Base-by-base conservation (phyloP, 2,797 vertebrate species). In the Calcarius lapponicus region DNA sequence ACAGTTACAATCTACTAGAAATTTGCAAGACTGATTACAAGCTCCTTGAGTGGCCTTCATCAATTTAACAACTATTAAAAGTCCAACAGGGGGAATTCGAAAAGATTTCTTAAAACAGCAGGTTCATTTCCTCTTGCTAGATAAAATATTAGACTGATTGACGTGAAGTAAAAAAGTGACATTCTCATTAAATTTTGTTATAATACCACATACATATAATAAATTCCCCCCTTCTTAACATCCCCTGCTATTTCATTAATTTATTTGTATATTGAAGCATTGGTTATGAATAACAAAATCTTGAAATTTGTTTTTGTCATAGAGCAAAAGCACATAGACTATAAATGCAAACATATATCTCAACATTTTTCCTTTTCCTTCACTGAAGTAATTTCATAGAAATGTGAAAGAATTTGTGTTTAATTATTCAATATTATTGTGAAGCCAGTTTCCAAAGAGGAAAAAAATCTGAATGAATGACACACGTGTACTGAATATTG, bases 21-120 rank as follows among this genome's bases (percentile, higher is more conserved):
- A 84, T 70, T 73, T 95, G 57, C 40, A 89, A 82, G 67, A 88
- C 71, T 88, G 83, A 94, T 95, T 93, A n/a, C 56, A 90, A 84
- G 26, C 21, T 86, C 57, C 69, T 95, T 94, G 32, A 90, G 32
- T 60, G 60, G 60, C 26, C 56, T 95, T 82, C 45, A 90, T 81
- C 36, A 96, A 34, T 89, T 80, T 85, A 86, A 60, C 51, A 84
- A 53, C 40, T 62, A 57, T 70, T 86, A 84, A 17, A 95, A 88
- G 70, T 61, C 40, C 73, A 81, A 61, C 22, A 67, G 24, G 81
- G 29, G 36, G 28, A 91, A 84, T 82, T 25, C 60, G 56, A 67
- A 86, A 92, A 66, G 19, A 32, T 71, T 92, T 84, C 74, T 80
- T 79, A 42, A 70, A 88, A 43, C 9, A 66, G 26, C 20, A 81